Evolutionary conservation across 2,797 vertebrate genomes (phyloP), one percentile per base, ranked within the genome.

Genomic region (Myoxocephalus aenaeus): DNA sequence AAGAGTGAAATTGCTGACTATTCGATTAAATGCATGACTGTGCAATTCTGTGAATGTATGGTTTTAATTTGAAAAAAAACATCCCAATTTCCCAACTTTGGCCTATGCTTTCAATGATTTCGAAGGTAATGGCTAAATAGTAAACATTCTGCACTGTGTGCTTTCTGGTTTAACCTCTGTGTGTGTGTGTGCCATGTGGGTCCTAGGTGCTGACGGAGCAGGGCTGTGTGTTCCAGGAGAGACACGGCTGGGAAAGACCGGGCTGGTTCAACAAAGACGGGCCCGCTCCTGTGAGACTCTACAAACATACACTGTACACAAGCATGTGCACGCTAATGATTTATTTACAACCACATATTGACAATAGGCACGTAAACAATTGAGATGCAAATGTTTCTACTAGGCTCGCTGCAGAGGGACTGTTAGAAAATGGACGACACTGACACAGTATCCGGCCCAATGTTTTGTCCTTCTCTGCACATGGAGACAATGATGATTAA

Each of bases 191-290:
- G 51, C 1, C 20, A 10, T 82, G 66, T 85, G 51, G 74, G 59
- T 75, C 18, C 0, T n/a, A 99, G 98, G 96, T 97, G 81, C 94
- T 99, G 65, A 94, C 95, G 1, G 87, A 57, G 0, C 96, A 94
- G 89, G 98, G 98, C 85, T 99, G 98, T 1, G 90, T 99, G 57
- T 99, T 97, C 92, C 98, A 99, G 92, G 98, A 99, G 91, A 91
- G 97, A 5, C 98, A 99, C 0, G 98, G 98, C 65, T 99, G 98
- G 98, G 98, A 99, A 90, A 93, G 98, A 80, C 98, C 98, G 0
- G 98, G 98, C 66, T 99, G 98, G 98, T 99, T 99, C 86, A 95
- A 84, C 80, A 94, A 85, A 0, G 25, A 80, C 0, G 94, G 95
- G 1, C 57, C 95, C 0, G 97, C 95, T 61, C 96, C 96, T 8